Evolutionary conservation across 2,888 invertebrate genomes (phyloP).

Genomic region (Aethes cnicana): DNA sequence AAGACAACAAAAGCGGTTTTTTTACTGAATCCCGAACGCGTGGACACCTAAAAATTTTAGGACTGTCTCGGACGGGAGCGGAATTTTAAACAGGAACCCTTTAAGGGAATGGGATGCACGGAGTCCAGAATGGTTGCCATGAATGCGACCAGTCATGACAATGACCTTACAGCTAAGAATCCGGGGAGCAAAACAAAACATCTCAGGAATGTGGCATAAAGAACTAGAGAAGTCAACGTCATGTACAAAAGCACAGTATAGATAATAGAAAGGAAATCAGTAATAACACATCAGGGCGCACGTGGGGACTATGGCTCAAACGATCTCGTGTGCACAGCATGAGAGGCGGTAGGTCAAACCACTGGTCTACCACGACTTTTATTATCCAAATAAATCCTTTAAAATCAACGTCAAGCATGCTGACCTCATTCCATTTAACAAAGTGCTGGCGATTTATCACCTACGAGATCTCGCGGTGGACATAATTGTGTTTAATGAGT

Average conservation of each 20-base stretch:
- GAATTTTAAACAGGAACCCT: slow-evolving; percentile 75
- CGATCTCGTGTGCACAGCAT: too few relatives aligned
- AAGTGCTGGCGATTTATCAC: slow-evolving; percentile 38
- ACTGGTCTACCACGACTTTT: too few relatives aligned
- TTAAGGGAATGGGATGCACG: slow-evolving; percentile 62
- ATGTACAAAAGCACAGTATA: too few relatives aligned
- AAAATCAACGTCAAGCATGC: neutral
- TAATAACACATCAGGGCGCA: too few relatives aligned
- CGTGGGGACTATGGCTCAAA: too few relatives aligned
- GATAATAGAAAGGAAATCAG: too few relatives aligned
- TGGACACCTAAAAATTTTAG: slow-evolving; percentile 74
- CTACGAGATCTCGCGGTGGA: slow-evolving; percentile 34
- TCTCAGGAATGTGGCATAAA: neutral
- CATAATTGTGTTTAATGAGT: slow-evolving; percentile 40
- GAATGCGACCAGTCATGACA: slow-evolving; percentile 49
- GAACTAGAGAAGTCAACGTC: neutral
- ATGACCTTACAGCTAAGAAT: slow-evolving; percentile 38
- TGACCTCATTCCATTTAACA: slow-evolving; percentile 25
- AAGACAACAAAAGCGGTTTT: slow-evolving; percentile 47
- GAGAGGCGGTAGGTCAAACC: too few relatives aligned
- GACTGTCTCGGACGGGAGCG: slow-evolving; percentile 63
- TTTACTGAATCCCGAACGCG: slow-evolving; percentile 58
- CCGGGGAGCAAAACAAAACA: slow-evolving; percentile 1
- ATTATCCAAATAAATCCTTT: neutral
- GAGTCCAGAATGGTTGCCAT: slow-evolving; percentile 45